phyloP scores from a whole-genome alignment of 2,797 vertebrate genomes.

The Sebastiscus albofasciatus region DNA sequence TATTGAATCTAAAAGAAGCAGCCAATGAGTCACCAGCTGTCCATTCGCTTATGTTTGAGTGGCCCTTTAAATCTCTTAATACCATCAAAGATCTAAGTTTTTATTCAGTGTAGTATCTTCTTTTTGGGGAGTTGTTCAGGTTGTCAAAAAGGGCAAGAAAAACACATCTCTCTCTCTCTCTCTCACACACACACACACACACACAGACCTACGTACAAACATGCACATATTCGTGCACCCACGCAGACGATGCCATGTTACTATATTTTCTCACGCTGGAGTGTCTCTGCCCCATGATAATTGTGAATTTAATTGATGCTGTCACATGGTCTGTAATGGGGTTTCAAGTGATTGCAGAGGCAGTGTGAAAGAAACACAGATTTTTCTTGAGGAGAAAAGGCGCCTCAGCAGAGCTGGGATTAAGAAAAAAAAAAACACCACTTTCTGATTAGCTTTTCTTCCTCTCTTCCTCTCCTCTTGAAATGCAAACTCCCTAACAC shows the following conservation, averaged over 20 bases:
- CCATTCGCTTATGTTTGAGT: background rate
- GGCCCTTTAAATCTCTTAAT: constrained; percentile 17
- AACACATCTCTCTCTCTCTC: background rate
- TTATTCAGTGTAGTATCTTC: constrained; percentile 21
- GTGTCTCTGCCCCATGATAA: constrained; percentile 71
- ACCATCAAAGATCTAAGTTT: constrained; percentile 20
- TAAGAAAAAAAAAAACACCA: constrained; percentile 45
- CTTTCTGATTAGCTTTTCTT: constrained; percentile 71
- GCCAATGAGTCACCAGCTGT: constrained; percentile 2
- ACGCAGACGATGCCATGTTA: constrained; percentile 33
- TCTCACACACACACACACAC: background rate
- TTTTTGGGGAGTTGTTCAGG: constrained; percentile 37
- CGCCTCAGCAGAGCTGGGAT: constrained; percentile 74
- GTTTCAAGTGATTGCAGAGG: constrained; percentile 77
- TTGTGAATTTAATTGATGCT: constrained; percentile 83
- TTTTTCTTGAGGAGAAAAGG: constrained; percentile 69
- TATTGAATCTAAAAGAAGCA: constrained; percentile 12
- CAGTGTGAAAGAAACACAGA: constrained; percentile 64
- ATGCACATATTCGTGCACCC: background rate
- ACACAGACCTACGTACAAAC: background rate
- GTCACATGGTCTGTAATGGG: constrained; percentile 78
- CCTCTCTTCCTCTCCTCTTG: constrained; percentile 47
- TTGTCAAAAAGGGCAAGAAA: constrained; percentile 41
- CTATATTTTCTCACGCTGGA: constrained; percentile 68
- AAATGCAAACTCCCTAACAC: constrained; percentile 64